These are phyloP conservation scores for Kuschelorhynchus macadamiae DNA, from an alignment of 2,888 invertebrate genomes.

Conservation along the genomic window DNA sequence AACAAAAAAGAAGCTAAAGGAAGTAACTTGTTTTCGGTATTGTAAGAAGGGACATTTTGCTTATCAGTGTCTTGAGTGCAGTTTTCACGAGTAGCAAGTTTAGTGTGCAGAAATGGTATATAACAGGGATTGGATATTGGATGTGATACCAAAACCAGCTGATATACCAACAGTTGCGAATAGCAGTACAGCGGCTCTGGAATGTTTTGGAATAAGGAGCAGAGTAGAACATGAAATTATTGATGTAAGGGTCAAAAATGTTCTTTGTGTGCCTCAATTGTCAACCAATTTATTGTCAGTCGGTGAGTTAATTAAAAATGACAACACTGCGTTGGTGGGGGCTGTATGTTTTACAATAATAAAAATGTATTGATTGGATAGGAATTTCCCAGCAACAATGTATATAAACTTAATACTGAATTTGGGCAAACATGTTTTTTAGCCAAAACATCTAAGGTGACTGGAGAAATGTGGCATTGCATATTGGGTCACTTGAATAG, in stretches of 20 bases:
- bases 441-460: neutral
- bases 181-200: too few relatives aligned
- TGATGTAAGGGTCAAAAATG: too few relatives aligned
- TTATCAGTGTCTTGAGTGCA: neutral
- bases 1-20: too few relatives aligned
- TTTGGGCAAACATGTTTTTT: neutral
- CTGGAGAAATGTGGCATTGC: neutral
- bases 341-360: neutral
- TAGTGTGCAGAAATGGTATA: neutral
- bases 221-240: too few relatives aligned
- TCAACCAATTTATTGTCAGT: too few relatives aligned
- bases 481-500: slow-evolving; percentile 2
- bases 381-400: neutral
- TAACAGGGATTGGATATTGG: neutral
- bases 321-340: too few relatives aligned
- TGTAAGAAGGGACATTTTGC: too few relatives aligned
- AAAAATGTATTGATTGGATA: neutral
- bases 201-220: too few relatives aligned
- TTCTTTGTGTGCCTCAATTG: too few relatives aligned
- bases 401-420: slow-evolving; percentile 2
- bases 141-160: neutral
- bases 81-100: neutral
- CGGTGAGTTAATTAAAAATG: too few relatives aligned
- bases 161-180: too few relatives aligned
- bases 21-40: too few relatives aligned